Evolutionary conservation across 2,113 vertebrate species (phyloP).

Genomic region (Bambusicola thoracicus): DNA sequence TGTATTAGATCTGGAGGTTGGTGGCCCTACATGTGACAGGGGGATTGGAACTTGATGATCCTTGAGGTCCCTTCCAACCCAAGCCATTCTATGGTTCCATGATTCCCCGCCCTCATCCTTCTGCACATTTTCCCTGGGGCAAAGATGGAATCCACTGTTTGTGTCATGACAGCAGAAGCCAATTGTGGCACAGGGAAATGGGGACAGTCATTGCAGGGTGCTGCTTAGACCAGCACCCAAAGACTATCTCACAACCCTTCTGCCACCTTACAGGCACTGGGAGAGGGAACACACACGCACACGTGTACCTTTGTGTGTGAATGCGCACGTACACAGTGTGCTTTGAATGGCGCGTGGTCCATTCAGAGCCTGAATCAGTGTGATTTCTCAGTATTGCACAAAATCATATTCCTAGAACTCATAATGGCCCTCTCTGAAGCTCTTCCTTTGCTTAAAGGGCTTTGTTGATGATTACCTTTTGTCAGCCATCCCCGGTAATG

Average conservation of each 20-base stretch:
- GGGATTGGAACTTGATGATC: no score
- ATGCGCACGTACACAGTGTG: not conserved
- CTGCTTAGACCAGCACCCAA: no score
- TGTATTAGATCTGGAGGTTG: no score
- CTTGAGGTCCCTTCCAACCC: no score
- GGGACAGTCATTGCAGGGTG: not conserved
- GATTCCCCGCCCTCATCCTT: not conserved
- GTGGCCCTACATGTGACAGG: no score
- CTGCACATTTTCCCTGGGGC: not conserved
- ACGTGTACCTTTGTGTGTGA: fast-evolving
- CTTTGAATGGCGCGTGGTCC: not conserved
- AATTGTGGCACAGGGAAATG: not conserved
- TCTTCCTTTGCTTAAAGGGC: constrained; percentile 18
- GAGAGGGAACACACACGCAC: not conserved
- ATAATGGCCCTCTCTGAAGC: not conserved
- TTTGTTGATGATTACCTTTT: not conserved
- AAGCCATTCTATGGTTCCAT: no score
- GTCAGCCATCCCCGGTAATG: not conserved
- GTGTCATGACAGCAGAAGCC: not conserved
- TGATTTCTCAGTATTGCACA: not conserved
- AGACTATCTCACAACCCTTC: not conserved
- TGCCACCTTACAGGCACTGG: not conserved
- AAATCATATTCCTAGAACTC: constrained; percentile 58
- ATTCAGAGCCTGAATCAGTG: constrained; percentile 11
- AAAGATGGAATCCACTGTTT: not conserved